Percentiles rank a stretch among this genome's conserved stretches.
Evolutionary conservation across 2,888 invertebrate species (phyloP).

Genomic region (Anarsia innoxiella): DNA sequence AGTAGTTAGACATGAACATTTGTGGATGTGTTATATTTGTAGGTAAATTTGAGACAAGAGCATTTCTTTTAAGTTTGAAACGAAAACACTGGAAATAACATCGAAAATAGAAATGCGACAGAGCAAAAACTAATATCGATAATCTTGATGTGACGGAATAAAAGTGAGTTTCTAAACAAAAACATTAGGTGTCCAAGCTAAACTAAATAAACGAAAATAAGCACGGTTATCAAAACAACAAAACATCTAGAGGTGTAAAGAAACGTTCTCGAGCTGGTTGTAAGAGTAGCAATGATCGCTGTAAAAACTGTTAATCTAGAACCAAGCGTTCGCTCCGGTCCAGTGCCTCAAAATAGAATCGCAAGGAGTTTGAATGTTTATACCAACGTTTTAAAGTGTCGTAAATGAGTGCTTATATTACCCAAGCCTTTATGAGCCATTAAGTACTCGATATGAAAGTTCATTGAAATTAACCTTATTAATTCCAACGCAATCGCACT

Average conservation of each 20-base stretch:
- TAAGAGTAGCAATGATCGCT: conserved; percentile 34
- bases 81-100: no score
- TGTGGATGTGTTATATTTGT: conserved; percentile 37
- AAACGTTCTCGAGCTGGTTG: conserved; percentile 19
- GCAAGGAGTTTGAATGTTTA: conserved; percentile 36
- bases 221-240: conserved; percentile 20
- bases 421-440: conserved; percentile 47
- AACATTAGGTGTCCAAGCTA: neutral
- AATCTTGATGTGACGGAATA: neutral
- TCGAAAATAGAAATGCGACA: no score
- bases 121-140: no score
- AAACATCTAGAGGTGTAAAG: conserved; percentile 15
- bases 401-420: conserved; percentile 40
- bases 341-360: conserved; percentile 54
- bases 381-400: conserved; percentile 40
- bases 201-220: conserved; percentile 2
- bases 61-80: no score
- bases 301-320: conserved; percentile 57
- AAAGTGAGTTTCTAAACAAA: no score
- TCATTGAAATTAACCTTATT: conserved; percentile 29
- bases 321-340: conserved; percentile 37
- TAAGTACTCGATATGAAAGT: conserved; percentile 38
- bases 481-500: conserved; percentile 20
- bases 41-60: no score
- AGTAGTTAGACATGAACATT: conserved; percentile 21